Percentiles rank a stretch among this genome's conserved stretches.
These are phyloP conservation scores for Phacellophora camtschatica DNA, from an alignment of 30 jellyfish, hydroid and myxozoan species.

Conservation along the genomic window DNA sequence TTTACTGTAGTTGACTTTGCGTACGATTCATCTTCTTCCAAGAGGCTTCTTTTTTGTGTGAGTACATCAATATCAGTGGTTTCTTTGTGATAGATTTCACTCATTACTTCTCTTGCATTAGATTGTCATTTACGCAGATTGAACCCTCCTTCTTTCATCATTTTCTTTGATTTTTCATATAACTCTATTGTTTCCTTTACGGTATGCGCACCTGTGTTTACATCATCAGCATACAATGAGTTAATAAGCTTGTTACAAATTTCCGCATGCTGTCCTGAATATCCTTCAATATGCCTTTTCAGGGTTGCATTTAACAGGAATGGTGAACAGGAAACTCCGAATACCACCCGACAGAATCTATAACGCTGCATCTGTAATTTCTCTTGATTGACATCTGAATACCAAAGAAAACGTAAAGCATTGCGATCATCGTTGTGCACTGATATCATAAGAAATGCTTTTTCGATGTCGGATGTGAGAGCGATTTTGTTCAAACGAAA, in stretches of 20 bases:
- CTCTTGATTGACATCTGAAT: background rate
- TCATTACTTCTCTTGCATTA: slow-evolving; percentile 27
- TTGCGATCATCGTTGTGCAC: slow-evolving; percentile 40
- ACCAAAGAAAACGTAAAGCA: slow-evolving; percentile 66
- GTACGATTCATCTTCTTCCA: slow-evolving; percentile 6
- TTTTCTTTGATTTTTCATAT: slow-evolving; percentile 1
- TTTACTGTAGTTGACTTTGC: slow-evolving; percentile 2
- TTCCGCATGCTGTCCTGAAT: slow-evolving; percentile 10
- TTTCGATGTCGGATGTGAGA: slow-evolving; percentile 68
- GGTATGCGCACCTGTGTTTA: slow-evolving; percentile 18
- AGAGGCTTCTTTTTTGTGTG: background rate
- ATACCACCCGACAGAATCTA: slow-evolving; percentile 56
- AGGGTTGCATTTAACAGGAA: slow-evolving; percentile 60
- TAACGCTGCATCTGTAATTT: slow-evolving; percentile 5
- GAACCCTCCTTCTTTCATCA: slow-evolving; percentile 50
- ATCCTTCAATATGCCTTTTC: slow-evolving; percentile 28
- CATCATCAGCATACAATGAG: slow-evolving; percentile 52
- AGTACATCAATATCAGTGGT: background rate
- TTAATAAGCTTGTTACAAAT: slow-evolving; percentile 4
- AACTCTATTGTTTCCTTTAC: slow-evolving; percentile 17
- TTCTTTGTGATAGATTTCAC: background rate
- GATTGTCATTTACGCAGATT: slow-evolving; percentile 55
- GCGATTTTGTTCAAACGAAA: slow-evolving; percentile 42
- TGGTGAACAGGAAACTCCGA: slow-evolving; percentile 65
- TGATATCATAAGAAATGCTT: slow-evolving; percentile 56